These are phyloP conservation scores for Isaurus tuberculatus DNA, from an alignment of 92 coral and sea anemone species.

Conservation along the genomic window DNA sequence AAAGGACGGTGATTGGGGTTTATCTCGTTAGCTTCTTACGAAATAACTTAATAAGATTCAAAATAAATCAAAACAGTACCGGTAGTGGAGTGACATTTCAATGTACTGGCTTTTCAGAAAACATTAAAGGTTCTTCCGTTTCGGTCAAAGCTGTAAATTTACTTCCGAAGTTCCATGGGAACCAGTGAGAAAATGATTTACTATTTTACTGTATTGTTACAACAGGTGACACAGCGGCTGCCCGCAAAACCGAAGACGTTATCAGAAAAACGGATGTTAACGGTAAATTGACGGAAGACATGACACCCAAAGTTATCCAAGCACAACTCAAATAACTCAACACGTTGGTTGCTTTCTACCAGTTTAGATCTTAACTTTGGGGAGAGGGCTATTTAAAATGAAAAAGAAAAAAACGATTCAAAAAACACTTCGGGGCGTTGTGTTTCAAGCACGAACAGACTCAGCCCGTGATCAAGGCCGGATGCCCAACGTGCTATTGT, in stretches of 20 bases:
- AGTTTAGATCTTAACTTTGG: no score
- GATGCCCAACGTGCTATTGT: no score
- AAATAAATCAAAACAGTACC: not conserved
- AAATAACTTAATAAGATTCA: no score
- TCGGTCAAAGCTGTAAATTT: slow-evolving; percentile 26
- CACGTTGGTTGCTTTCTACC: no score
- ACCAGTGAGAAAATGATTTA: not conserved
- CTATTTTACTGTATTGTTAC: not conserved
- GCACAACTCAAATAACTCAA: no score
- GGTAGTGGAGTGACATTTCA: not conserved
- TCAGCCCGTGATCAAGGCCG: no score
- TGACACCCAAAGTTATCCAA: not conserved
- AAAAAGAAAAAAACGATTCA: no score
- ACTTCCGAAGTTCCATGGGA: slow-evolving; percentile 10
- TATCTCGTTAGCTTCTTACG: no score
- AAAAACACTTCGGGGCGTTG: no score
- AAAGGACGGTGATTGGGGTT: no score
- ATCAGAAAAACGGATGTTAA: not conserved
- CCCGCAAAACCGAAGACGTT: not conserved
- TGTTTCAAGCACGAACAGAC: no score
- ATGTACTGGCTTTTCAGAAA: not conserved
- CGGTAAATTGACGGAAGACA: not conserved
- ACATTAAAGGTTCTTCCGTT: slow-evolving; percentile 23
- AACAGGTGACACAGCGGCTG: not conserved
- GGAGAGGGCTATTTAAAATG: no score